Percentiles rank a stretch among this genome's conserved stretches.
Conservation (phyloP, 53 echinoderm and acorn worm genomes). For the Holothuria leucospilota region DNA sequence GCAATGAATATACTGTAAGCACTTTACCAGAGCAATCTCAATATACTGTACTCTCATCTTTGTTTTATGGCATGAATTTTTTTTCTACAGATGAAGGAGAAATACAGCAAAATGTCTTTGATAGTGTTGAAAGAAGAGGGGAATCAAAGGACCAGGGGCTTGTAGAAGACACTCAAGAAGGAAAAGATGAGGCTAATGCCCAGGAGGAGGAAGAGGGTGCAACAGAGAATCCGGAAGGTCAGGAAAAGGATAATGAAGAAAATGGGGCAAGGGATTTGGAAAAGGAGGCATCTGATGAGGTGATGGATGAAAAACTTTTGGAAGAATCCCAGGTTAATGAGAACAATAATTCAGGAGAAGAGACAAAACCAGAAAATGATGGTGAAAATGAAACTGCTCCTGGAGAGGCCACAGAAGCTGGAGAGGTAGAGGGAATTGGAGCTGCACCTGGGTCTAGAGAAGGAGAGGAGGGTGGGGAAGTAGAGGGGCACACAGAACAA, state of each 20-base stretch:
- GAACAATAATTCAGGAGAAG: background rate
- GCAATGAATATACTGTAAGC: no score
- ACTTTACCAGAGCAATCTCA: no score
- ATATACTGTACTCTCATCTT: no score
- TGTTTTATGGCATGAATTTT: no score
- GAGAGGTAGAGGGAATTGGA: slow-evolving; percentile 1
- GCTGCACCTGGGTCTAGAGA: background rate
- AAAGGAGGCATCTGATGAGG: no score
- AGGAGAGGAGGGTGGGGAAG: background rate
- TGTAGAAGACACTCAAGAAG: background rate
- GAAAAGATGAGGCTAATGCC: background rate
- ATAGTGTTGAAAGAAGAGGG: no score
- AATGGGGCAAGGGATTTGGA: background rate
- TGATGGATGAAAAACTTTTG: no score
- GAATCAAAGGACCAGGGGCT: background rate
- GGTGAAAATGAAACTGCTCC: background rate
- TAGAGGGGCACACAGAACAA: background rate
- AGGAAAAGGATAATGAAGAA: background rate
- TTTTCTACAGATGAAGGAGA: no score
- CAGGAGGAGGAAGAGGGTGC: background rate
- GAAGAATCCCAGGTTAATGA: no score
- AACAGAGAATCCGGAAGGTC: background rate
- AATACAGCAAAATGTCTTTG: no score
- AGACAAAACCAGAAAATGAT: background rate
- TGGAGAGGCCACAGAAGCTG: background rate